Evolutionary conservation across 1,140 invertebrate species (phyloP), one percentile per base, ranked within the genome.

Genomic region (Brachionus paranguensis): DNA sequence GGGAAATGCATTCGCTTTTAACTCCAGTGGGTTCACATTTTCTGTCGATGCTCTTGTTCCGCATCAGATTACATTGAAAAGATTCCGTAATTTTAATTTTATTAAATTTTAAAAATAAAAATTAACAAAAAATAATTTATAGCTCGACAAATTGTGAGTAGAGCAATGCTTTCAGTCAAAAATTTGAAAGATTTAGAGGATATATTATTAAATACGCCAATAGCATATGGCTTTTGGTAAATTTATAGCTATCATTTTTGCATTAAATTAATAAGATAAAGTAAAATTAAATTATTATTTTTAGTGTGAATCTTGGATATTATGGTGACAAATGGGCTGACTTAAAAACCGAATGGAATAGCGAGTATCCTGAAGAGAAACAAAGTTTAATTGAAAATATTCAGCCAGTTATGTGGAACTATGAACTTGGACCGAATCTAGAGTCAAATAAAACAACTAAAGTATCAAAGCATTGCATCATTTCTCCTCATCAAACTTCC

Each of bases 91-190:
- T 7, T 81, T 29, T 45, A 81, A 6, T 64, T 64, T 2, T 4
- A 33, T 1, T 20, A 6, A 5, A n/a, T 17, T 27, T 27, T 17
- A 3, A 37, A 43, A 43, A 41, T 17, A 3, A 37, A 43, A 43
- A 41, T 55, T 37, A 10, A 81, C 1, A 27, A 81, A 17, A 64
- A 45, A 43, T 20, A 27, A 6, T 41, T 70, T 70, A 8, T 53
- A 76, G 60, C 81, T 14, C 11, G 81, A 70, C 81, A 83, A 83
- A 83, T 83, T 14, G 45, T 83, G 11, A 83, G 53, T 47, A 64
- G 81, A 27, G 33, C 27, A 33, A 68, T 83, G 60, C 43, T 83
- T 29, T 70, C 81, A 33, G 81, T 41, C n/a, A 72, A 55, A 33
- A 83, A 55, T 50, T 50, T 68, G 20, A 17, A 11, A 53, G 64